Conservation (phyloP, 2,113 vertebrate species). For the Toxostoma redivivum region DNA sequence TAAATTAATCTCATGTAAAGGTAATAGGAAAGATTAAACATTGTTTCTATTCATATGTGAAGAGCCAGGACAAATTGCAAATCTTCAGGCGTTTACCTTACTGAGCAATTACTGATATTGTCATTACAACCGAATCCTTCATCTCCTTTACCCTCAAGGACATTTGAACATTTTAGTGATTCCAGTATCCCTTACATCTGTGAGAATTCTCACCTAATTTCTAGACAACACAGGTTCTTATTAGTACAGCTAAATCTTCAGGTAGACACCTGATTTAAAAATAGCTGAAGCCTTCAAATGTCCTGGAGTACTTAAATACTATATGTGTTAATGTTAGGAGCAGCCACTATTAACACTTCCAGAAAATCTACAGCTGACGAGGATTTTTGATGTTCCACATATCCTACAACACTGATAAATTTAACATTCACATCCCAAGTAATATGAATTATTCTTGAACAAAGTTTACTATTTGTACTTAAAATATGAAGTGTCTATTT, state of each 20-base stretch:
- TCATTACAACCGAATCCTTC: background rate
- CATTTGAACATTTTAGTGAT: background rate
- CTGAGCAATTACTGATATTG: background rate
- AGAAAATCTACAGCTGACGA: background rate
- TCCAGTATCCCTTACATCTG: background rate
- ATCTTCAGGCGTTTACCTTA: background rate
- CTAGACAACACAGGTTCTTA: background rate
- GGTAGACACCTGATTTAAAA: background rate
- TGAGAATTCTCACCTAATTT: background rate
- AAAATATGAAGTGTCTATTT: background rate
- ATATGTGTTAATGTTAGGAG: background rate
- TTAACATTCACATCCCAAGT: background rate
- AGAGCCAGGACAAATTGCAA: background rate
- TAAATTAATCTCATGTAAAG: background rate
- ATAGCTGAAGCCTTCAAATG: background rate
- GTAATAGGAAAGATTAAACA: background rate
- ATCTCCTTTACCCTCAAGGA: background rate
- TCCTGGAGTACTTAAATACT: background rate
- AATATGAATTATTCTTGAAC: background rate
- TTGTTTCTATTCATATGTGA: background rate
- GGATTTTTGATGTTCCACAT: background rate
- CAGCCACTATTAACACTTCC: background rate
- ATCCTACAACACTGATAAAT: background rate
- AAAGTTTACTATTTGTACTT: background rate
- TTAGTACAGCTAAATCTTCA: background rate